phyloP scores from a whole-genome alignment of 2,888 invertebrate species.

The Aphrophora alni region DNA sequence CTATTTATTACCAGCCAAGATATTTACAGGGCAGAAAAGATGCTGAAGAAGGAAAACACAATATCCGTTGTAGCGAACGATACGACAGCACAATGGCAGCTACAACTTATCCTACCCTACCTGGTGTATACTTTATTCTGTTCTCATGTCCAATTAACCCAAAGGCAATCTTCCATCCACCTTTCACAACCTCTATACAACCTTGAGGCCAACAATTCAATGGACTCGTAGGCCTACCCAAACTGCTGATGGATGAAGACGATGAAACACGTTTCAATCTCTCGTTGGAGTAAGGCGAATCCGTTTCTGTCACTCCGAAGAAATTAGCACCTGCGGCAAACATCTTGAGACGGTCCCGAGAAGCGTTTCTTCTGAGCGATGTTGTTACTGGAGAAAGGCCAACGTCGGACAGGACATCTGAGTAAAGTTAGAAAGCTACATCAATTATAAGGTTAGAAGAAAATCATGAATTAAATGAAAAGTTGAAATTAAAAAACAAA shows the following conservation, averaged over 20 bases:
- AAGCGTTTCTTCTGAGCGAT: conserved; percentile 54
- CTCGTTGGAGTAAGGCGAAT: conserved; percentile 9
- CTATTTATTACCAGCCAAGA: too few species aligned
- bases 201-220: background rate
- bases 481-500: too few species aligned
- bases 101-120: background rate
- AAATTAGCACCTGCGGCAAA: conserved; percentile 43
- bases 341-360: conserved; percentile 58
- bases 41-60: too few species aligned
- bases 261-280: conserved; percentile 69
- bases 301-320: conserved; percentile 14
- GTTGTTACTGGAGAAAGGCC: conserved; percentile 40
- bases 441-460: too few species aligned
- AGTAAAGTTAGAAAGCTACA: background rate
- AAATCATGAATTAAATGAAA: too few species aligned
- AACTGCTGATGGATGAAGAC: conserved; percentile 71
- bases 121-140: background rate
- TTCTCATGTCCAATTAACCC: background rate
- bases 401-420: conserved; percentile 36
- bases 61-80: background rate
- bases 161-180: background rate
- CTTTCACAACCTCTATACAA: background rate
- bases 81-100: background rate
- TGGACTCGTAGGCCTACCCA: conserved; percentile 57
- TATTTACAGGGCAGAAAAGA: too few species aligned